Evolutionary conservation across 2,113 vertebrate genomes (phyloP), one percentile per base, ranked within the genome.

Genomic region (Carassius auratus): DNA sequence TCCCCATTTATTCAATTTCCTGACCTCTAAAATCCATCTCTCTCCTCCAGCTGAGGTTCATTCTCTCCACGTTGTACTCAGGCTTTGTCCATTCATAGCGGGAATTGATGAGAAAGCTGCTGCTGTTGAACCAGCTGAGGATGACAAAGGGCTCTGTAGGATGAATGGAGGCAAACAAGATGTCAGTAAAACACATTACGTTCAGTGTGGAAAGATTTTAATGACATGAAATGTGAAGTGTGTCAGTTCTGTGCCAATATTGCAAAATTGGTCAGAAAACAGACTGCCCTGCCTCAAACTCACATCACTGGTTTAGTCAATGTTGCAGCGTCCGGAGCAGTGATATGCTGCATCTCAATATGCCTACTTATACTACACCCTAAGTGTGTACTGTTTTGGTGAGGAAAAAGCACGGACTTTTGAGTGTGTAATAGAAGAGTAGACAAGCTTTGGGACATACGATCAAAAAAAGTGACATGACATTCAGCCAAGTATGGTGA

Each of bases 1-100:
- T 76, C 61, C 59, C 81, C 83, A 83, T 85, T 21, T 30, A 26
- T 86, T 23, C 64, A 68, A 10, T 64, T 76, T 71, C 61, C 78
- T 81, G 62, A 86, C 59, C 23, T 62, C 77, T 23, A 48, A 85
- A 73, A 62, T 85, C 38, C 62, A 64, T 73, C 52, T 68, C n/a
- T 50, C 17, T 66, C 2, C 69, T 69, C 8, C 71, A 71, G 73
- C 64, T 62, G 57, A 61, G 71, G 38, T 66, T 75, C 21, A 30
- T 52, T 76, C 74, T 45, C 26, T 17, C 36, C 38, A 57, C 75
- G 12, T 4, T 84, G 48, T 26, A 50, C 21, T 17, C 71, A 21
- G 12, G 42, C 12, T 45, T 68, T 10, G 4, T 48, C n/a, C 19
- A 36, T 81, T 83, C 59, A 75, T 17, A 52, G 21, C 17, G 45